Base-by-base conservation (phyloP, 2,888 invertebrate genomes). In the Aspidiotus destructor region DNA sequence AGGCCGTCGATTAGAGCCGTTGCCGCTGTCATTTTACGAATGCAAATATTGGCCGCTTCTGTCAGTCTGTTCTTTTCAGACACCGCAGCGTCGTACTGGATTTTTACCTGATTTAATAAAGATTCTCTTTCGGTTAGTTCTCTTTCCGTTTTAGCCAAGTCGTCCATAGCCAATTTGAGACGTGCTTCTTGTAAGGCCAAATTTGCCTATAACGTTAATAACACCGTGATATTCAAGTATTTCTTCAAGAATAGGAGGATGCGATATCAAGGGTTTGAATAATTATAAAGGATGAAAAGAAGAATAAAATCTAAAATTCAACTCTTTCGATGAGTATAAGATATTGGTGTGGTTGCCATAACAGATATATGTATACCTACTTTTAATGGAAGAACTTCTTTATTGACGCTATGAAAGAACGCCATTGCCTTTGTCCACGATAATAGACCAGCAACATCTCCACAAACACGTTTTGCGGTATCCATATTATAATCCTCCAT, bases 401-500 rank as follows among this genome's bases (percentile, higher is more conserved):
- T 93, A 79, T 97, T 97, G 64, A 97, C 96, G 72, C 90, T 89
- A 75, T 92, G 95, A 76, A 97, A 97, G 78, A 93, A 92, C 0
- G 88, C 86, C 94, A 94, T 94, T 1, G 94, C 93, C 78, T 92
- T 92, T 0, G 96, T 96, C 97, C 97, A 97, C 0, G 94, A 93
- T 2, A 93, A 79, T 11, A 97, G 80, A 2, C 97, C 97, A 13
- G 97, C 95, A 0, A 97, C 96, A 76, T 97, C 96, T 67, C 96
- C 96, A 76, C 96, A 97, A 7, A 96, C 96, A 72, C 95, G 82
- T 76, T 92, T 88, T 0, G 97, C 97, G 68, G 89, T 94, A 75
- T 97, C 96, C 89, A 96, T 91, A 76, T 92, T 93, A 77, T 96
- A 97, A 77, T 97, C 96, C 74, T 95, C 95, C 92, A 93, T 92